Evolutionary conservation across 2,888 invertebrate species (phyloP).

Genomic region (Selenia dentaria): DNA sequence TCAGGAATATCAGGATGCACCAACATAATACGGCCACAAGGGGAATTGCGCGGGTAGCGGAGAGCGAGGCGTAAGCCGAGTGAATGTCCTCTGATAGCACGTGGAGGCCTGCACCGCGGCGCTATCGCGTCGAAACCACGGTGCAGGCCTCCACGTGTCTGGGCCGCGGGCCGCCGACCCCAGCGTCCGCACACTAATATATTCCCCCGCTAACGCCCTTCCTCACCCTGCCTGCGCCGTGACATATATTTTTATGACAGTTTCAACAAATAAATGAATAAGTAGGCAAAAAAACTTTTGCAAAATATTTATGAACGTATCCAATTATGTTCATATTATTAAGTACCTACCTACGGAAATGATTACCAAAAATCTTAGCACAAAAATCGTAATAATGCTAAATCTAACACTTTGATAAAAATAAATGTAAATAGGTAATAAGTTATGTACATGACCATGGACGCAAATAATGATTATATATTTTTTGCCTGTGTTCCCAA

Average conservation of each 20-base stretch:
- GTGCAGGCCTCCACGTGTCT: conserved; percentile 81
- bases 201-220: conserved; percentile 49
- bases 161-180: conserved; percentile 62
- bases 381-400: too few species aligned
- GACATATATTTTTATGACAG: conserved; percentile 21
- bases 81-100: conserved; percentile 70
- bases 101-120: conserved; percentile 81
- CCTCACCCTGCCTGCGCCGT: conserved; percentile 34
- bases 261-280: neutral
- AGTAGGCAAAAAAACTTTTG: too few species aligned
- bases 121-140: conserved; percentile 64
- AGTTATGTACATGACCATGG: too few species aligned
- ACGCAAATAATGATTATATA: too few species aligned
- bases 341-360: too few species aligned
- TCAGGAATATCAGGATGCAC: conserved; percentile 80
- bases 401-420: too few species aligned
- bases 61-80: conserved; percentile 58
- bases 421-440: too few species aligned
- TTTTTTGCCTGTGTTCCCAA: too few species aligned
- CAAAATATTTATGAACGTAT: too few species aligned
- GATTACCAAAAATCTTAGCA: too few species aligned
- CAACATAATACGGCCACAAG: conserved; percentile 62
- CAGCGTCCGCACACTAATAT: conserved; percentile 33
- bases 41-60: conserved; percentile 53
- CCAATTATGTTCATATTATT: too few species aligned